phyloP scores from a whole-genome alignment of 2,888 invertebrate genomes.

The Chloromyia formosa region DNA sequence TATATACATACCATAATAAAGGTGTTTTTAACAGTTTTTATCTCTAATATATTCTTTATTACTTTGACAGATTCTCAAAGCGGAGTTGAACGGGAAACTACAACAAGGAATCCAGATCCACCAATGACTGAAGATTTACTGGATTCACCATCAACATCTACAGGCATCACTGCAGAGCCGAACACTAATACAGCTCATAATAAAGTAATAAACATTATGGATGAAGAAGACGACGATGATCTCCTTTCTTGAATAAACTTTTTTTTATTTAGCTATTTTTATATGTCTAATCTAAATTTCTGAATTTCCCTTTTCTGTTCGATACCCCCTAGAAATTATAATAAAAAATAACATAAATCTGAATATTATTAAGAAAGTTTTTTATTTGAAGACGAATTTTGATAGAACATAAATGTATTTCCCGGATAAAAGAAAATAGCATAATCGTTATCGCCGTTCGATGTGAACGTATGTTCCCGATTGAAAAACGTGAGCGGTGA shows the following conservation, averaged over 20 bases:
- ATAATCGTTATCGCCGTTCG: slow-evolving; percentile 66
- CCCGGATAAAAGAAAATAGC: slow-evolving; percentile 62
- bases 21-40: too few relatives aligned
- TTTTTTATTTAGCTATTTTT: too few relatives aligned
- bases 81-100: background rate
- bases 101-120: background rate
- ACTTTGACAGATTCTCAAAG: too few relatives aligned
- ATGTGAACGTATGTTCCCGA: slow-evolving; percentile 65
- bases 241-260: background rate
- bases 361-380: background rate
- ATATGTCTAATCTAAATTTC: too few relatives aligned
- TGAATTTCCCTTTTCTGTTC: too few relatives aligned
- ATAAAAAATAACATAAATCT: too few relatives aligned
- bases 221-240: background rate
- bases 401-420: slow-evolving; percentile 47
- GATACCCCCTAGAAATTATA: too few relatives aligned
- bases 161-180: background rate
- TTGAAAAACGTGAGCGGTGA: slow-evolving; percentile 65
- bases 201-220: background rate
- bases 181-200: background rate
- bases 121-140: background rate
- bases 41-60: too few relatives aligned
- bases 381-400: slow-evolving; percentile 46
- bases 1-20: too few relatives aligned
- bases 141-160: background rate